A percentile compares a stretch with the other conserved stretches of the same genome.
Conservation (phyloP, 2,797 vertebrate genomes). For the Phrynocephalus vlangalii region DNA sequence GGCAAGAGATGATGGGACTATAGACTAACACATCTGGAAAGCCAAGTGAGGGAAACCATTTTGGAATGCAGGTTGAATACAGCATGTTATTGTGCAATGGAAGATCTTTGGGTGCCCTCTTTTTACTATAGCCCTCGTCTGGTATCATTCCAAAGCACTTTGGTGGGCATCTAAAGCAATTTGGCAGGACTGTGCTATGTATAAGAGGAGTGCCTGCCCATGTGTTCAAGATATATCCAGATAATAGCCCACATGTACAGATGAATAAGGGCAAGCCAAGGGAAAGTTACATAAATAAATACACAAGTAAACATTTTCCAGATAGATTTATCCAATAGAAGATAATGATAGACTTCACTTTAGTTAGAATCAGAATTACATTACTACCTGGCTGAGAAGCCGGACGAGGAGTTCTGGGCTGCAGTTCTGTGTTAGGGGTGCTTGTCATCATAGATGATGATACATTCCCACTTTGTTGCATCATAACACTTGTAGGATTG, state of each 20-base stretch:
- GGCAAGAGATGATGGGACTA: background rate
- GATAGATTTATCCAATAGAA: background rate
- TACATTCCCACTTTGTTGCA: conserved; percentile 87
- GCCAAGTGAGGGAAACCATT: background rate
- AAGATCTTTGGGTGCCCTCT: background rate
- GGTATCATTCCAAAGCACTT: background rate
- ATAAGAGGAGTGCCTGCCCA: background rate
- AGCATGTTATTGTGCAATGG: background rate
- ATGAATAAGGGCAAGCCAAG: background rate
- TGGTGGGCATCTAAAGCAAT: background rate
- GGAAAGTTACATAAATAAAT: background rate
- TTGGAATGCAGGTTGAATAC: background rate
- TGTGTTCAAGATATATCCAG: background rate
- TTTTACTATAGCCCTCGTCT: background rate
- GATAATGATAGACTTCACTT: background rate
- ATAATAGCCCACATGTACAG: background rate
- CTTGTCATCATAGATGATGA: conserved; percentile 87
- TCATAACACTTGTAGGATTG: conserved; percentile 88
- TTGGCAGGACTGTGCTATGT: background rate
- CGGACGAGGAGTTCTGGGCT: conserved; percentile 89
- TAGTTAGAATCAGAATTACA: background rate
- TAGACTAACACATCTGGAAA: background rate
- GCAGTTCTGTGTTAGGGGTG: conserved; percentile 89
- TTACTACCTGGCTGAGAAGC: conserved; percentile 90
- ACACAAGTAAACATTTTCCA: background rate